These are phyloP conservation scores for Hypselothyrea guttata DNA, from an alignment of 2,888 invertebrate species.

Conservation along the genomic window DNA sequence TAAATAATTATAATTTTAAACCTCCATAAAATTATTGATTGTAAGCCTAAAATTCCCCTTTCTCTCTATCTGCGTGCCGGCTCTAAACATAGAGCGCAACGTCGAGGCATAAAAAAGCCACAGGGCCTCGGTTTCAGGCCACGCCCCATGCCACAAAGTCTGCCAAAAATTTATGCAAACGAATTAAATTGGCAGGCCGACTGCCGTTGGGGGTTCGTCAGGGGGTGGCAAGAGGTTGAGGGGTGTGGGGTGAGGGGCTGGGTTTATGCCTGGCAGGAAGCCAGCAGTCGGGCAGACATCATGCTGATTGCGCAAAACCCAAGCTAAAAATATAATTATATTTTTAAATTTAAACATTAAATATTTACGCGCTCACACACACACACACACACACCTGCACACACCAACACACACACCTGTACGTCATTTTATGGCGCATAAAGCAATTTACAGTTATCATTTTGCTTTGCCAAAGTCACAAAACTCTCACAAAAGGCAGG, in stretches of 20 bases:
- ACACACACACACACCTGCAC: conserved; percentile 10
- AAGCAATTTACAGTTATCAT: conserved; percentile 54
- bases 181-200: conserved; percentile 70
- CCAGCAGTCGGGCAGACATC: conserved; percentile 49
- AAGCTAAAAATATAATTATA: conserved; percentile 61
- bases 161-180: conserved; percentile 67
- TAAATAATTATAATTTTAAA: no score
- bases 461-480: conserved; percentile 23
- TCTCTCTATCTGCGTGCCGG: neutral
- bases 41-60: no score
- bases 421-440: conserved; percentile 41
- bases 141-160: conserved; percentile 13
- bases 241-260: neutral
- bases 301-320: conserved; percentile 55
- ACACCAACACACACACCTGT: conserved; percentile 10
- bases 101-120: conserved; percentile 51
- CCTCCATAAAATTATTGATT: no score
- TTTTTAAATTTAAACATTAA: conserved; percentile 70
- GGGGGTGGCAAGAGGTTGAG: neutral
- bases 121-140: conserved; percentile 52
- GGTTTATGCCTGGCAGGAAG: conserved; percentile 49
- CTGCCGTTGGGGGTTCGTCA: neutral
- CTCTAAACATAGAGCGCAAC: neutral
- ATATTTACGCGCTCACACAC: conserved; percentile 43
- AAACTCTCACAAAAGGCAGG: conserved; percentile 11